Percentiles rank a stretch among this genome's conserved stretches.
These are phyloP conservation scores for Oopsacas minuta DNA, from an alignment of 37 sponge, comb jelly and placozoan genomes.

Conservation along the genomic window DNA sequence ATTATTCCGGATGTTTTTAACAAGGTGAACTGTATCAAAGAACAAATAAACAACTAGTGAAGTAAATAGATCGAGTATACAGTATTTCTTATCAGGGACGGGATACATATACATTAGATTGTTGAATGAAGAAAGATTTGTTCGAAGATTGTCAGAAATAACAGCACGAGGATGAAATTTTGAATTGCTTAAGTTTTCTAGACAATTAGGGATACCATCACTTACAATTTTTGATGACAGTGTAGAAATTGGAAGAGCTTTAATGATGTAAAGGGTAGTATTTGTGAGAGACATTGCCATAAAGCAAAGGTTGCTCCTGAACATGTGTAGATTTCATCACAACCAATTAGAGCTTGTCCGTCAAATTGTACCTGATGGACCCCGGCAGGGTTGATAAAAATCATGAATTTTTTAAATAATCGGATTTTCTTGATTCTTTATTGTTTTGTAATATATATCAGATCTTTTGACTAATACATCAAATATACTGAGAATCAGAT, in stretches of 20 bases:
- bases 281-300: conserved; percentile 14
- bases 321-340: neutral
- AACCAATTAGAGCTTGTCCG: neutral
- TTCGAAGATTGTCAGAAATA: conserved; percentile 7
- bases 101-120: neutral
- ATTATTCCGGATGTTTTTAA: neutral
- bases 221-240: neutral
- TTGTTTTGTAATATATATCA: too few species aligned
- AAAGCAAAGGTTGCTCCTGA: neutral
- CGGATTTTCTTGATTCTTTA: too few species aligned
- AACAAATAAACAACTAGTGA: neutral
- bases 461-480: too few species aligned
- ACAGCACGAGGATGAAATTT: conserved; percentile 17
- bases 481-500: too few species aligned
- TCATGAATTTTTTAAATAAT: too few species aligned
- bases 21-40: conserved; percentile 11
- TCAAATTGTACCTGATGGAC: neutral
- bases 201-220: conserved; percentile 3
- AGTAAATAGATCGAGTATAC: neutral
- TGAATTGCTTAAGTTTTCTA: neutral
- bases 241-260: neutral
- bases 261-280: neutral
- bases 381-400: too few species aligned
- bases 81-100: neutral
- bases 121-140: neutral